phyloP scores from a whole-genome alignment of 2,113 vertebrate genomes.

The Suricata suricatta region DNA sequence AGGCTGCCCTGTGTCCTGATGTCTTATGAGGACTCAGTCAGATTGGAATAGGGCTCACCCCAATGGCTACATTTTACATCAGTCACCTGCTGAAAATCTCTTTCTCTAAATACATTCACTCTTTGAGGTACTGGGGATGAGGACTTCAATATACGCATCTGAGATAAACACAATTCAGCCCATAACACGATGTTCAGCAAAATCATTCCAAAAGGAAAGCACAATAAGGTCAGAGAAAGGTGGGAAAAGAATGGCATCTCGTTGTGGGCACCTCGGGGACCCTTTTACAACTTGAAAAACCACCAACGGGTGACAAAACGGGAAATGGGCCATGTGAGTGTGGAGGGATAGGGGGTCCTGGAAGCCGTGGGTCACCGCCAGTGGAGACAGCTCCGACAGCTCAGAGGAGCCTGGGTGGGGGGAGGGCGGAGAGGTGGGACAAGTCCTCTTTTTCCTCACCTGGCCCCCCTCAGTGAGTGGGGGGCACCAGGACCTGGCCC shows the following conservation, averaged over 20 bases:
- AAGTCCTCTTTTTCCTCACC: background rate
- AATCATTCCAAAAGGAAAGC: background rate
- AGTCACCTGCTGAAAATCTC: background rate
- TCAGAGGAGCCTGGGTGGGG: no score
- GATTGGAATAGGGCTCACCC: background rate
- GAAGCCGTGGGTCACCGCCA: rapidly evolving
- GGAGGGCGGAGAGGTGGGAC: background rate
- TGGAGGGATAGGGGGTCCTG: rapidly evolving
- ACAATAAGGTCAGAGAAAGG: background rate
- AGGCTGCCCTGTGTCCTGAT: background rate
- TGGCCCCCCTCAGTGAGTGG: rapidly evolving
- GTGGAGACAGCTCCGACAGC: rapidly evolving
- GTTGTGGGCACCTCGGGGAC: rapidly evolving
- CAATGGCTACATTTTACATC: background rate
- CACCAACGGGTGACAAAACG: rapidly evolving
- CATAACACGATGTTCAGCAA: rapidly evolving
- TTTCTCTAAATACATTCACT: background rate
- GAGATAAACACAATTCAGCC: background rate
- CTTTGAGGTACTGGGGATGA: background rate
- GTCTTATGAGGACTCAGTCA: background rate
- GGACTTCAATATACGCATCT: background rate
- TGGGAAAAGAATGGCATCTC: rapidly evolving
- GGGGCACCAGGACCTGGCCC: background rate
- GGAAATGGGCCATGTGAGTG: rapidly evolving
- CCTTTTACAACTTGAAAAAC: rapidly evolving